Base-by-base conservation (phyloP, 1,140 invertebrate genomes). In the Caenorhabditis brenneri region DNA sequence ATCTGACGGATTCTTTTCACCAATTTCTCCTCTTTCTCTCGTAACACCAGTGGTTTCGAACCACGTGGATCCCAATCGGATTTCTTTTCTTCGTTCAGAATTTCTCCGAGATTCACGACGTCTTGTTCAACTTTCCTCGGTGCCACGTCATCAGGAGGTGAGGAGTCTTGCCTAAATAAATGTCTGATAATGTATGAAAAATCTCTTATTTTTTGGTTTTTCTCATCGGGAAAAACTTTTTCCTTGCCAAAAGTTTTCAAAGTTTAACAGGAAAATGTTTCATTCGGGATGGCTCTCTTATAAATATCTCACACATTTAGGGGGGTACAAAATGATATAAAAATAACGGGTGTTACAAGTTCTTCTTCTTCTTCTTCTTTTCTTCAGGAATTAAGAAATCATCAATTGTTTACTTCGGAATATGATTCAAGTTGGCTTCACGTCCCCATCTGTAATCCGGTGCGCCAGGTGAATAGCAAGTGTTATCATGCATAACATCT, bases 401-500 rank as follows among this genome's bases (percentile, higher is more conserved):
- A 5, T 15, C 2, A 7, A 27, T 39, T 2, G 10, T 74, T 81
- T 83, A 84, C 82, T 95, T 93, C 2, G 96, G 96, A 88, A 97
- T 95, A 89, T 95, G 94, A 82, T 93, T 93, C 29, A 97, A 78
- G 33, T 86, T 92, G 36, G 92, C 92, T 80, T 93, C 92, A 27
- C 91, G 88, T 29, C 91, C 91, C 96, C 96, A 97, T 88, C 94
- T 94, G 89, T 95, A 97, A 84, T 91, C 91, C 0, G 96, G 96
- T 19, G 96, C 58, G 89, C 88, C 42, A 29, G 89, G 90, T 7
- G 94, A 94, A 90, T 96, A 96, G 90, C 96, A 98, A 89, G 95
- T 95, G 91, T 96, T 95, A 89, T 93, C 93, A 22, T 65, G 33
- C 51, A 58, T 48, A 4, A 81, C 80, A 12, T 65, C 33, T 55